Conservation (phyloP, 2,797 vertebrate genomes). For the Tapirus indicus region DNA sequence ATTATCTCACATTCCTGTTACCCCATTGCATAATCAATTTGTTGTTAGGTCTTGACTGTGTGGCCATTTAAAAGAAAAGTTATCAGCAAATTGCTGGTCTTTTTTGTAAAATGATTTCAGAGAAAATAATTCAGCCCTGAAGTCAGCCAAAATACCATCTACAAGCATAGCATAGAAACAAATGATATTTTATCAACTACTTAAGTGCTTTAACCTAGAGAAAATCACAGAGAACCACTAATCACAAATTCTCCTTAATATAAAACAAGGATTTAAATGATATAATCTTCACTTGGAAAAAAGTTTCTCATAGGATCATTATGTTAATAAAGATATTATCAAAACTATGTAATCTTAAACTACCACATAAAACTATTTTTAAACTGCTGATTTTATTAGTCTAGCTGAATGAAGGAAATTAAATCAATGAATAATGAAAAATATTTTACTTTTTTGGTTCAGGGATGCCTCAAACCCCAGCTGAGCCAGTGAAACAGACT, state of each 20-base stretch:
- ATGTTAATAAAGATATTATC: constrained; percentile 63
- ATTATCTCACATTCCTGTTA: constrained; percentile 68
- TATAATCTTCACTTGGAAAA: constrained; percentile 64
- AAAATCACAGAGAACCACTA: constrained; percentile 76
- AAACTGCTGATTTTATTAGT: constrained; percentile 54
- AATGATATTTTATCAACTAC: constrained; percentile 79
- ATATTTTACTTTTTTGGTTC: constrained; percentile 22
- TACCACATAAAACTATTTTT: constrained; percentile 42
- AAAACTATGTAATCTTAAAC: constrained; percentile 62
- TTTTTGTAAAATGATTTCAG: constrained; percentile 74
- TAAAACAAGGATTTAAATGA: constrained; percentile 72
- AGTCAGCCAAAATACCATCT: constrained; percentile 74
- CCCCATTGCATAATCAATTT: constrained; percentile 39
- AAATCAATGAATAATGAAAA: constrained; percentile 57
- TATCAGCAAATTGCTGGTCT: constrained; percentile 70
- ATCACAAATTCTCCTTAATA: constrained; percentile 66
- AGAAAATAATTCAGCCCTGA: constrained; percentile 79
- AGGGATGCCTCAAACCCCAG: neutral
- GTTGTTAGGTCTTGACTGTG: constrained; percentile 60
- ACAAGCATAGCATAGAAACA: constrained; percentile 35
- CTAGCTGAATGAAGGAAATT: constrained; percentile 31
- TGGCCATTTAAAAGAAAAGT: constrained; percentile 66
- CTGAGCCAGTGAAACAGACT: neutral
- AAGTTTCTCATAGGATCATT: constrained; percentile 53
- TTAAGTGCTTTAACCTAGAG: constrained; percentile 75